These are phyloP conservation scores for Globia sparganii DNA, from an alignment of 2,888 invertebrate species.

Conservation along the genomic window DNA sequence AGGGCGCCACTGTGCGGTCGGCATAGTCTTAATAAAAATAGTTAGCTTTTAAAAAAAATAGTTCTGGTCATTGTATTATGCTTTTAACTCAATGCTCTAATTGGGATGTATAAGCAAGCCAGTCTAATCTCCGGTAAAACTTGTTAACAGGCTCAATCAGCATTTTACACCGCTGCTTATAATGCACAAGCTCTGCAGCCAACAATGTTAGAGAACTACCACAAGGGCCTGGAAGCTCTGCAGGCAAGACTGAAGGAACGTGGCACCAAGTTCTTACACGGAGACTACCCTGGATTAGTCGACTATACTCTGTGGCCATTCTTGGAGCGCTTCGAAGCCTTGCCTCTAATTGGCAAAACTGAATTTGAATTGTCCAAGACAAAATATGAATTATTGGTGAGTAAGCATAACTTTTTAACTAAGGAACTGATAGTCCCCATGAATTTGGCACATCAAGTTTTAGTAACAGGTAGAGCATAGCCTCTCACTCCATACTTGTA, in stretches of 20 bases:
- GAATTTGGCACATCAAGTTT: background rate
- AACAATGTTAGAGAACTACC: slow-evolving; percentile 86
- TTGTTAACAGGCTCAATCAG: slow-evolving; percentile 85
- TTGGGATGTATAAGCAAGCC: too few relatives aligned
- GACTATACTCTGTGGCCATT: slow-evolving; percentile 97
- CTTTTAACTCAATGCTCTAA: too few relatives aligned
- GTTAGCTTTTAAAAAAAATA: too few relatives aligned
- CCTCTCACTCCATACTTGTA: background rate
- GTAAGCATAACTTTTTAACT: slow-evolving; percentile 53
- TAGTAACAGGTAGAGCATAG: background rate
- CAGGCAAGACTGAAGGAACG: slow-evolving; percentile 92
- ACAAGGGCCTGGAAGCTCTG: slow-evolving; percentile 91
- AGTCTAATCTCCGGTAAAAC: background rate
- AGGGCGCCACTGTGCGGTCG: too few relatives aligned
- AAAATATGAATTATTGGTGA: slow-evolving; percentile 92
- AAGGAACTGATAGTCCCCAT: background rate
- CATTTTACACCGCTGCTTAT: slow-evolving; percentile 90
- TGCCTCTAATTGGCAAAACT: slow-evolving; percentile 91
- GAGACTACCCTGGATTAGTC: slow-evolving; percentile 93
- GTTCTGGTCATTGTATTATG: too few relatives aligned
- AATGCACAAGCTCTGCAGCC: slow-evolving; percentile 80
- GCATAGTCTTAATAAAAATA: too few relatives aligned
- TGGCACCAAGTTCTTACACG: slow-evolving; percentile 92
- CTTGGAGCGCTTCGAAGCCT: slow-evolving; percentile 91
- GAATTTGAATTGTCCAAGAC: slow-evolving; percentile 92